Base-by-base conservation (phyloP, 2,113 vertebrate species). In the Oreotragus oreotragus region DNA sequence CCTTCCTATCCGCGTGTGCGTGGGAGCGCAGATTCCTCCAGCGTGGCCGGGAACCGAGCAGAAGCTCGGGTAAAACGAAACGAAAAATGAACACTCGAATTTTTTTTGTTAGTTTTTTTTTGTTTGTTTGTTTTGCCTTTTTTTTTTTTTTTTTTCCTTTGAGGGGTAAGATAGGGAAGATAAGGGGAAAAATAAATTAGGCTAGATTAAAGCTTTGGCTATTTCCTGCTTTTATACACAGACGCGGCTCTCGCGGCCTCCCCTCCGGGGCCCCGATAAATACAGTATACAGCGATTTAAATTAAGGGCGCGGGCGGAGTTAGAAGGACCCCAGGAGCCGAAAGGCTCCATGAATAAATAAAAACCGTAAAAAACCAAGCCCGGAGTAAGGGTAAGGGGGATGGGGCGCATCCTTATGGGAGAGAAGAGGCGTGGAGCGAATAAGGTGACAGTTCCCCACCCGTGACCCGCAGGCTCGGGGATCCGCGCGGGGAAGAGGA, bases 171-270 rank as follows among this genome's bases (percentile, higher is more conserved):
- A 47, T 12, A 76, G 43, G 94, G 33, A 80, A 84, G 90, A 51
- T 80, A 90, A 45, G 91, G 84, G 90, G 88, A 17, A 93, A 98
- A 98, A 98, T 98, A 98, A 98, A 98, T 98, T 98, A 98, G 98
- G 98, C 97, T 98, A 98, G 98, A 98, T 98, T 98, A 99, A 99
- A 99, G 98, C 98, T 99, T 99, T 99, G 99, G 99, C 98, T 98
- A 98, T 98, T 98, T 98, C 98, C 98, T 98, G 98, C 96, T 98
- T 98, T 97, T 98, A 97, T 98, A 98, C 98, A 98, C 98, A 98
- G 98, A 98, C 98, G 97, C 98, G 97, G 80, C 95, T 98, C 98
- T 98, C 97, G 96, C 93, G 97, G 98, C 98, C 97, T 97, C 98
- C 97, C 98, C 98, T 98, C 98, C 89, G 94, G 97, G 98, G 96